Evolutionary conservation across 2,797 vertebrate species (phyloP).

Genomic region (Anguilla pacifica): DNA sequence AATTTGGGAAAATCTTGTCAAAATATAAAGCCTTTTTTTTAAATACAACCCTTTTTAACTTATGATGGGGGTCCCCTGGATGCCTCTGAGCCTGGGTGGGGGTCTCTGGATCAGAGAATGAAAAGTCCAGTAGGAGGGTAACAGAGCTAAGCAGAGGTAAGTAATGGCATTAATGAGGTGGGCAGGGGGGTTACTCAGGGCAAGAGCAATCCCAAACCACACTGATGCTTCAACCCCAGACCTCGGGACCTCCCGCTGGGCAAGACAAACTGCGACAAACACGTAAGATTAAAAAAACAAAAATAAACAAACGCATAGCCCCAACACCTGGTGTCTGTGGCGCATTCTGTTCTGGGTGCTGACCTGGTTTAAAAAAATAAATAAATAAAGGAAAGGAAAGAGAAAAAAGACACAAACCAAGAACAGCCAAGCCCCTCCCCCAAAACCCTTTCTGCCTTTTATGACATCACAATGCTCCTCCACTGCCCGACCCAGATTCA

Average conservation of each 20-base stretch:
- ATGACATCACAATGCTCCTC: background rate
- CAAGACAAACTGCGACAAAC: background rate
- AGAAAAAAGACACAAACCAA: background rate
- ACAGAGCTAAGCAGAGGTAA: constrained; percentile 57
- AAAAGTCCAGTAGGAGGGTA: too few species aligned
- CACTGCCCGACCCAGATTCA: background rate
- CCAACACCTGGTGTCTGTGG: background rate
- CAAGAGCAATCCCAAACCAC: background rate
- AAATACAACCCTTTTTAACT: too few species aligned
- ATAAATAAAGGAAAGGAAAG: background rate
- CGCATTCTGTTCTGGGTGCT: background rate
- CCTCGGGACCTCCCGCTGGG: background rate
- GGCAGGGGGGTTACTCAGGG: background rate
- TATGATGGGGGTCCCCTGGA: too few species aligned
- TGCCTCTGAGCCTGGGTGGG: too few species aligned
- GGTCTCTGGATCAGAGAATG: too few species aligned
- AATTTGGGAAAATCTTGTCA: too few species aligned
- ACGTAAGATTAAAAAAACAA: background rate
- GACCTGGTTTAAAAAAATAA: background rate
- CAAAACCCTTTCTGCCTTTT: background rate
- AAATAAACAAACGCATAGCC: too few species aligned
- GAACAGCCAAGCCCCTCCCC: background rate
- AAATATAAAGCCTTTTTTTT: too few species aligned
- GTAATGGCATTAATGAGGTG: constrained; percentile 62
- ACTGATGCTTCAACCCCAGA: background rate